A percentile compares a stretch with the other conserved stretches of the same genome.
phyloP scores from a whole-genome alignment of 2,888 invertebrate genomes.

The Thalpophila matura region DNA sequence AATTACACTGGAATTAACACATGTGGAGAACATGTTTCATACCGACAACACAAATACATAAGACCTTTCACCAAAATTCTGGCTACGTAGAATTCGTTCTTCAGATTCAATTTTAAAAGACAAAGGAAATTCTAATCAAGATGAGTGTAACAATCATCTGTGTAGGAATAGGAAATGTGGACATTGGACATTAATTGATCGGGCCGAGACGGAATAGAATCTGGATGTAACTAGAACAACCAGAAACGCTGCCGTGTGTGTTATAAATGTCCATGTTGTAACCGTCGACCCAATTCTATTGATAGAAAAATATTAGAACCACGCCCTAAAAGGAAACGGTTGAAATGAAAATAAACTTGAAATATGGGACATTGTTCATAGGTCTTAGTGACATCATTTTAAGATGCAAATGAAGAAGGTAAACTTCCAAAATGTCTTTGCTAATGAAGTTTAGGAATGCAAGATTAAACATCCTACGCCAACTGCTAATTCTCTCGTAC shows the following conservation, averaged over 20 bases:
- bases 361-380: conserved; percentile 23
- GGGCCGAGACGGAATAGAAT: conserved; percentile 26
- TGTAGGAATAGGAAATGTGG: conserved; percentile 36
- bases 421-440: conserved; percentile 1
- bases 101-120: conserved; percentile 1
- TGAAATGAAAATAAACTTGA: conserved; percentile 21
- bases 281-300: conserved; percentile 33
- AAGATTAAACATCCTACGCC: not conserved
- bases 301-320: conserved; percentile 30
- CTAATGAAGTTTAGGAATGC: conserved; percentile 6
- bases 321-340: conserved; percentile 21
- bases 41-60: conserved; percentile 6
- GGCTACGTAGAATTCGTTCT: conserved; percentile 1
- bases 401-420: not conserved
- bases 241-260: conserved; percentile 16
- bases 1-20: conserved; percentile 23
- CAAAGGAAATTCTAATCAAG: conserved; percentile 30
- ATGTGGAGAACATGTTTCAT: not conserved
- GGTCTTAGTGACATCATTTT: not conserved
- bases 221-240: conserved; percentile 36
- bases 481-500: conserved; percentile 2
- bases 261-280: conserved; percentile 13
- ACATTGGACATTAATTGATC: conserved; percentile 39
- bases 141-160: conserved; percentile 11
- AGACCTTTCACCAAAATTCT: not conserved